phyloP scores from a whole-genome alignment of 2,888 invertebrate species.

The Philaethria dido region DNA sequence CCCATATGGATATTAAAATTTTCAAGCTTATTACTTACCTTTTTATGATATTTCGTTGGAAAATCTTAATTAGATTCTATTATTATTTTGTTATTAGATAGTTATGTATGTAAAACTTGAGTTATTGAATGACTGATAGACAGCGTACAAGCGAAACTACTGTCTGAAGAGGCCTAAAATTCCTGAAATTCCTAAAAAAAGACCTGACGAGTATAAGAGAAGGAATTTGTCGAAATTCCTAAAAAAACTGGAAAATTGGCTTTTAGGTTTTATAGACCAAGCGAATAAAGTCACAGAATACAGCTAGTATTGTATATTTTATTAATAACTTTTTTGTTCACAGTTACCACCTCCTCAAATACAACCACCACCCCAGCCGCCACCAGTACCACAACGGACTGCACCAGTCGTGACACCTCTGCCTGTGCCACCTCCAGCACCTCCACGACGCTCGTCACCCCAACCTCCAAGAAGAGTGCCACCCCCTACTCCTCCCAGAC shows the following conservation, averaged over 20 bases:
- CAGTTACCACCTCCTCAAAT: constrained; percentile 62
- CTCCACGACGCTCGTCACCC: constrained; percentile 65
- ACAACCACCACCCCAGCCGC: constrained; percentile 65
- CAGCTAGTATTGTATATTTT: not conserved
- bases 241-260: too few species aligned
- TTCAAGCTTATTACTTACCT: constrained; percentile 5
- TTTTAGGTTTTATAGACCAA: too few species aligned
- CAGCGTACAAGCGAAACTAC: too few species aligned
- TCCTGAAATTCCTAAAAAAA: too few species aligned
- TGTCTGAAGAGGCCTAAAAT: too few species aligned
- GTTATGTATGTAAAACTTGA: too few species aligned
- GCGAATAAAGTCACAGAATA: too few species aligned
- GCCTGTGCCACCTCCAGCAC: constrained; percentile 68
- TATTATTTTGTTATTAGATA: not conserved
- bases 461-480: constrained; percentile 74
- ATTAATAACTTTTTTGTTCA: constrained; percentile 12
- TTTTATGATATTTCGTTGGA: constrained; percentile 16
- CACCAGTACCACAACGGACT: constrained; percentile 70
- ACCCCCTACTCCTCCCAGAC: constrained; percentile 72
- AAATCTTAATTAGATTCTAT: not conserved
- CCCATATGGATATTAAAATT: constrained; percentile 29
- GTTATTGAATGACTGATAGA: too few species aligned
- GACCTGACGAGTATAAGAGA: too few species aligned
- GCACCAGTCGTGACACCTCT: constrained; percentile 60
- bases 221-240: too few species aligned